Evolutionary conservation across 2,797 vertebrate genomes (phyloP).

Genomic region (Thamnophis elegans): DNA sequence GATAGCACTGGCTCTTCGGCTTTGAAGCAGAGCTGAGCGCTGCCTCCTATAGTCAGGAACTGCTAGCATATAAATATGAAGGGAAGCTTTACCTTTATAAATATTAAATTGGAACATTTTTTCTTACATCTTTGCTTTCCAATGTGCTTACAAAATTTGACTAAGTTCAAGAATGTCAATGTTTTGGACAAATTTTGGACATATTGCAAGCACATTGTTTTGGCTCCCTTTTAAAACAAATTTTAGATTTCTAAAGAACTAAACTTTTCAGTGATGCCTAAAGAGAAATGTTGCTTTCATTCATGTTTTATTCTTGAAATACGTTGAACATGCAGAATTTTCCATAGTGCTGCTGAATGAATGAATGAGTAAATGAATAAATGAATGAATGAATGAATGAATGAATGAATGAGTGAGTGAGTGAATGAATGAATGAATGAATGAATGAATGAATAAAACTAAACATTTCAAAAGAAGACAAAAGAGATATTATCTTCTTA

Average conservation of each 20-base stretch:
- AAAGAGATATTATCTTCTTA: neutral
- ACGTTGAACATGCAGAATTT: neutral
- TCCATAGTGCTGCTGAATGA: neutral
- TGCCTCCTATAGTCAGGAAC: too few relatives aligned
- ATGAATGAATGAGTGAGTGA: too few relatives aligned
- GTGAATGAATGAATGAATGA: neutral
- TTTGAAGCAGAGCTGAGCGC: too few relatives aligned
- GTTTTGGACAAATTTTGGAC: neutral
- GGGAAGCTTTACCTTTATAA: too few relatives aligned
- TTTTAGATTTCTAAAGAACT: neutral
- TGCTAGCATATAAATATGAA: too few relatives aligned
- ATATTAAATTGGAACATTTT: too few relatives aligned
- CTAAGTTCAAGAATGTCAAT: neutral
- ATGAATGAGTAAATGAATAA: too few relatives aligned
- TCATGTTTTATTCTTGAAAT: neutral
- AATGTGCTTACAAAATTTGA: neutral
- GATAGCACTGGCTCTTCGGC: too few relatives aligned
- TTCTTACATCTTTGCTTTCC: neutral
- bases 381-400: too few relatives aligned
- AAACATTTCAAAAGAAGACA: neutral
- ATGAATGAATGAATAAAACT: neutral
- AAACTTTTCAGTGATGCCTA: neutral
- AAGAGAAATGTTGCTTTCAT: neutral
- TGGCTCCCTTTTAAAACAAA: neutral
- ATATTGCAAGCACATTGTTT: neutral